Evolutionary conservation across 2,113 vertebrate genomes (phyloP).

Genomic region (Cromileptes altivelis): DNA sequence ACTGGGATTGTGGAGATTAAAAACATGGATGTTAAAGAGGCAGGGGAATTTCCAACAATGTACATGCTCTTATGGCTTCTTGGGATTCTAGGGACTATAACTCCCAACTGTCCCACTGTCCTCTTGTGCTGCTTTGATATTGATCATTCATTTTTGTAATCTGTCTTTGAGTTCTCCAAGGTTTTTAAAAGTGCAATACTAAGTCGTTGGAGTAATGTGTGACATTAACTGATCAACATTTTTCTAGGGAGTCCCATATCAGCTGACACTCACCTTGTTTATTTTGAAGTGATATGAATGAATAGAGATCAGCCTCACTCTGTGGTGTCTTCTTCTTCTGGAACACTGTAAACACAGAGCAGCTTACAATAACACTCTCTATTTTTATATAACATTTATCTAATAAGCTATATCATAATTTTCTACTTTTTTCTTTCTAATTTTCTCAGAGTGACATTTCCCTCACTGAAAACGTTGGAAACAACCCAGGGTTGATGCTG

Average conservation of each 20-base stretch:
- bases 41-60: too few relatives aligned
- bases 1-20: too few relatives aligned
- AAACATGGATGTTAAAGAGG: too few relatives aligned
- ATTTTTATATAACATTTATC: background rate
- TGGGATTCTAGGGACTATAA: background rate
- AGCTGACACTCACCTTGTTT: conserved; percentile 82
- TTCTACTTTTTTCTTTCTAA: background rate
- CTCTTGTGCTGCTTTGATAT: background rate
- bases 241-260: background rate
- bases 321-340: conserved; percentile 86
- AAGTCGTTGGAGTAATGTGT: background rate
- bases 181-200: background rate
- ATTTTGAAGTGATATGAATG: conserved; percentile 47
- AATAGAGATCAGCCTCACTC: conserved; percentile 75
- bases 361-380: background rate
- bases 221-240: background rate
- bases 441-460: background rate
- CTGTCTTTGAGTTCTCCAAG: background rate
- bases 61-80: too few relatives aligned
- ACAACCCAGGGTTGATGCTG: background rate
- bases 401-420: background rate
- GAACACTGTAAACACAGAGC: conserved; percentile 85
- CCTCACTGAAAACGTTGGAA: background rate
- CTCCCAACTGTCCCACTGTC: background rate
- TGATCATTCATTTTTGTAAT: background rate